Percentiles rank a stretch among this genome's conserved stretches.
These are phyloP conservation scores for Liposcelis brunnea DNA, from an alignment of 2,888 invertebrate genomes.

Conservation along the genomic window DNA sequence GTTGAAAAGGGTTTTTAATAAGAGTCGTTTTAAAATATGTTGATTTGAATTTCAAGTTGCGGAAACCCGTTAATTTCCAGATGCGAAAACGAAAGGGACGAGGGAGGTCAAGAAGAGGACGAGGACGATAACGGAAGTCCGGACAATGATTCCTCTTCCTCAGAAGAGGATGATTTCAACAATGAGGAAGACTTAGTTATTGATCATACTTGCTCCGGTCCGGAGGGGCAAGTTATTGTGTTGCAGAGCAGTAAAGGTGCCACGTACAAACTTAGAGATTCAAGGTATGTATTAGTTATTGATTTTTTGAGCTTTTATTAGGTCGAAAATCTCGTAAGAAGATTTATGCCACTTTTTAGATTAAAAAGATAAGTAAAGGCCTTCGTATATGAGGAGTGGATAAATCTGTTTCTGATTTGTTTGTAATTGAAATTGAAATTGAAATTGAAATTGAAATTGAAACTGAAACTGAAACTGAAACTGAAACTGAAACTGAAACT, in stretches of 20 bases:
- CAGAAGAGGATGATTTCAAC: conserved; percentile 19
- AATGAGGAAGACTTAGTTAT: conserved; percentile 18
- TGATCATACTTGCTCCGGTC: conserved; percentile 11
- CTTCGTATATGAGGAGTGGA: no score
- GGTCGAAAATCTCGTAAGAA: no score
- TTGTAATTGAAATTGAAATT: no score
- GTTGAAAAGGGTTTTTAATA: no score
- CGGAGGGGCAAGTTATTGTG: conserved; percentile 13
- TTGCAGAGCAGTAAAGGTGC: conserved; percentile 28
- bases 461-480: no score
- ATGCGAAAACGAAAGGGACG: conserved; percentile 1
- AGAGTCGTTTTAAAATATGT: no score
- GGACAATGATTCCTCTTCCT: conserved; percentile 15
- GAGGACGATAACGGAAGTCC: conserved; percentile 16
- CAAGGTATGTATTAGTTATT: conserved; percentile 34
- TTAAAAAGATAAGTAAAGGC: no score
- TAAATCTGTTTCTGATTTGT: no score
- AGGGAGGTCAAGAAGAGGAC: conserved; percentile 13
- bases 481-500: no score
- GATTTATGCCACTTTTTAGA: no score
- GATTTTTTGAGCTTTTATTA: not conserved
- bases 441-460: no score
- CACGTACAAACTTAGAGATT: conserved; percentile 54
- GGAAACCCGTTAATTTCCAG: not conserved
- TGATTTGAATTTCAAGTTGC: no score